phyloP scores from a whole-genome alignment of 2,113 vertebrate genomes.

The Lamprologus callipterus region DNA sequence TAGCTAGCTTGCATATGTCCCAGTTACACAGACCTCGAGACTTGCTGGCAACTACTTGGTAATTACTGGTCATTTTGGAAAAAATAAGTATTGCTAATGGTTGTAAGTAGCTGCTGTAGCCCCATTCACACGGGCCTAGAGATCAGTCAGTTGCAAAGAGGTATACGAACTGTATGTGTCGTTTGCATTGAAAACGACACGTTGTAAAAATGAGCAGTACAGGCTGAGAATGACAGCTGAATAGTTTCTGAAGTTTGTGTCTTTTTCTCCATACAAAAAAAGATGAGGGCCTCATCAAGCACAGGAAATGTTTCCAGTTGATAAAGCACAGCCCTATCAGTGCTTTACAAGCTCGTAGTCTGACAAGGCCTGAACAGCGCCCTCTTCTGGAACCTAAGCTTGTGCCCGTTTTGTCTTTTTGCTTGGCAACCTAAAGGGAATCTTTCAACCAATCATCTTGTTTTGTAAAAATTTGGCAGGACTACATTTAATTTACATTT shows the following conservation, averaged over 20 bases:
- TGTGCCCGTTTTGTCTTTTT: background rate
- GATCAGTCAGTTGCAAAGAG: background rate
- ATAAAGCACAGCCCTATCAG: background rate
- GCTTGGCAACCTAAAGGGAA: background rate
- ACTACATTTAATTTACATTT: background rate
- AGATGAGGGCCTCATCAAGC: background rate
- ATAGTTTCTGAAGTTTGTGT: background rate
- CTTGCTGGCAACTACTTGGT: background rate
- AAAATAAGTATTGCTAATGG: background rate
- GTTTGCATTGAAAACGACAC: background rate
- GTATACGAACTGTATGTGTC: background rate
- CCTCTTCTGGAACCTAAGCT: background rate
- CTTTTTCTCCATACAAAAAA: fast-evolving
- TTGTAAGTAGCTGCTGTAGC: background rate
- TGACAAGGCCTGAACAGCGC: background rate
- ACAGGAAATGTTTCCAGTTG: fast-evolving
- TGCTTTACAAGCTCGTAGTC: background rate
- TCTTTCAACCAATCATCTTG: background rate
- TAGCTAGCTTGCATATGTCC: background rate
- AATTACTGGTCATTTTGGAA: background rate
- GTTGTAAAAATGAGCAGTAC: background rate
- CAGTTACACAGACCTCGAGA: background rate
- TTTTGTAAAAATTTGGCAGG: background rate
- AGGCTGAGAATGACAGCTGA: background rate
- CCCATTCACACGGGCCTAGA: background rate